Conservation (phyloP, 2,888 invertebrate species). For the Nomada ferruginata region DNA sequence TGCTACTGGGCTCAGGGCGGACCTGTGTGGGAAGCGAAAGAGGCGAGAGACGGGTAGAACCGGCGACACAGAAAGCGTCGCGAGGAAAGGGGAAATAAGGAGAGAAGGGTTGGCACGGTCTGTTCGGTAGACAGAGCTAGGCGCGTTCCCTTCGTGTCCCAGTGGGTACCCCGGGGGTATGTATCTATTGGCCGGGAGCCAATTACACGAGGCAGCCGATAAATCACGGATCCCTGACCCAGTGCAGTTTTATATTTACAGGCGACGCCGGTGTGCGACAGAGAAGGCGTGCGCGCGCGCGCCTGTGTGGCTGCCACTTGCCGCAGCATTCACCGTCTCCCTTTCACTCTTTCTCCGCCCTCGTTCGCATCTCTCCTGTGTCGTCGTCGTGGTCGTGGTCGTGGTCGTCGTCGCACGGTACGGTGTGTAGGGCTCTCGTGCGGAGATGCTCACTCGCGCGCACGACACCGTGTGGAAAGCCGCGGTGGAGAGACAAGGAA, state of each 20-base stretch:
- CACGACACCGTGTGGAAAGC: slow-evolving; percentile 50
- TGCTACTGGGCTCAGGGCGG: neutral
- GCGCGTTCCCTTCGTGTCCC: slow-evolving; percentile 51
- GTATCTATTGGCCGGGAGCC: slow-evolving; percentile 80
- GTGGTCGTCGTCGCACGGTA: neutral
- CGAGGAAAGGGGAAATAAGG: neutral
- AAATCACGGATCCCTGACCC: slow-evolving; percentile 84
- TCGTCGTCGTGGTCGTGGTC: neutral
- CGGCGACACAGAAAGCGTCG: neutral
- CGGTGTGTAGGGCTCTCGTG: neutral
- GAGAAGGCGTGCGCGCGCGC: slow-evolving; percentile 36
- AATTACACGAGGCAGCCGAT: slow-evolving; percentile 80
- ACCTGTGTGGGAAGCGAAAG: neutral
- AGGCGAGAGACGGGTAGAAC: neutral
- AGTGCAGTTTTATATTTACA: slow-evolving; percentile 83
- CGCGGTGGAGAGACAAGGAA: slow-evolving; percentile 14
- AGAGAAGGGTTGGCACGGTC: neutral
- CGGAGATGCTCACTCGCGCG: slow-evolving; percentile 48
- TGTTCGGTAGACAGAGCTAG: slow-evolving; percentile 13
- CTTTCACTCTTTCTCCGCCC: slow-evolving; percentile 20
- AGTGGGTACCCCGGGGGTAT: slow-evolving; percentile 68
- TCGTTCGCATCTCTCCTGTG: slow-evolving; percentile 1
- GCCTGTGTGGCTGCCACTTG: slow-evolving; percentile 44
- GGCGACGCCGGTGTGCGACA: slow-evolving; percentile 57
- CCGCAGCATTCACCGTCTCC: slow-evolving; percentile 35